These are phyloP conservation scores for Sparus aurata DNA, from an alignment of 2,797 vertebrate species.

Conservation along the genomic window DNA sequence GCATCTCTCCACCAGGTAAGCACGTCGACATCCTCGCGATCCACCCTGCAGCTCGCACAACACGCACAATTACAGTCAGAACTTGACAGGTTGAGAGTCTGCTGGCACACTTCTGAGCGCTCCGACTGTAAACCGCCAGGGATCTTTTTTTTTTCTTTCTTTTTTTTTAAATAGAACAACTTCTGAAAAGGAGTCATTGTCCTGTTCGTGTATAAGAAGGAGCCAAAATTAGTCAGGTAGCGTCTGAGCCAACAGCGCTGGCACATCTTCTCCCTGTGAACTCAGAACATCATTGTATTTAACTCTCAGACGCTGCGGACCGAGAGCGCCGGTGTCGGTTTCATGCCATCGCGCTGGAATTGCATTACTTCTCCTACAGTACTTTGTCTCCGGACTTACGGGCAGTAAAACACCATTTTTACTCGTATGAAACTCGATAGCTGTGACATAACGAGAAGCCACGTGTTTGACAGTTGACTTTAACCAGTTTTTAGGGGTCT, in stretches of 20 bases:
- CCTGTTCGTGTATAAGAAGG: conserved; percentile 52
- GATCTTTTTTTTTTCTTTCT: conserved; percentile 59
- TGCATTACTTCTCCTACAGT: conserved; percentile 42
- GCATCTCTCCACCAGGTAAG: conserved; percentile 43
- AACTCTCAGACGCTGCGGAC: conserved; percentile 28
- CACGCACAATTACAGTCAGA: conserved; percentile 46
- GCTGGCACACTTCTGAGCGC: conserved; percentile 66
- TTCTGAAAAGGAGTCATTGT: conserved; percentile 79
- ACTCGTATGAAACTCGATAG: conserved; percentile 58
- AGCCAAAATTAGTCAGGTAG: conserved; percentile 78
- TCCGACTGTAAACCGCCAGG: conserved; percentile 73
- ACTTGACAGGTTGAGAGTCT: conserved; percentile 72
- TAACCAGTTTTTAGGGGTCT: conserved; percentile 47
- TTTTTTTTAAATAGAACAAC: conserved; percentile 75
- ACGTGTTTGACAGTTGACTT: conserved; percentile 66
- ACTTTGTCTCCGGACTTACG: conserved; percentile 45
- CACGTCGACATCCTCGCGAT: conserved; percentile 34
- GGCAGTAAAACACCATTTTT: conserved; percentile 51
- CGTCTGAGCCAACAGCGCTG: conserved; percentile 62
- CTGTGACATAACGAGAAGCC: conserved; percentile 47
- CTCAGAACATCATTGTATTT: conserved; percentile 46
- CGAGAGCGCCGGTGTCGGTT: conserved; percentile 43
- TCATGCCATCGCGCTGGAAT: conserved; percentile 47
- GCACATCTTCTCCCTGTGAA: conserved; percentile 56
- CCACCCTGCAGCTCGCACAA: conserved; percentile 13